Evolutionary conservation across 2,888 invertebrate genomes (phyloP), one percentile per base, ranked within the genome.

Genomic region (Stenchaetothrips biformis): DNA sequence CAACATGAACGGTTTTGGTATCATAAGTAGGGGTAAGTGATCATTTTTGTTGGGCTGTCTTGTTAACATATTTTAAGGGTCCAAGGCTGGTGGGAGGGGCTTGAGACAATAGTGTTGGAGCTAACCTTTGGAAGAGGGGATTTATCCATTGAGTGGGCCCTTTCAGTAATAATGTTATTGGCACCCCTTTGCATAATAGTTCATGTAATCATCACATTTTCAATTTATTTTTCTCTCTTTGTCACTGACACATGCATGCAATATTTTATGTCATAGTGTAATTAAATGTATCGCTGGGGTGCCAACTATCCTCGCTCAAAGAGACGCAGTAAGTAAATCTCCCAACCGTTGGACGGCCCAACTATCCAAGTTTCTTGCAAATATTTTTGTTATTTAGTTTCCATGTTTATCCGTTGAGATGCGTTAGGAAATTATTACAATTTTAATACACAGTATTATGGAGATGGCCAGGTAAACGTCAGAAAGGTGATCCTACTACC

Each of bases 21-120:
- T 74, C 25, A 11, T 25, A 74, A 74, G 67, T 74, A 74, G 67
- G 67, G 25, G 67, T 74, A 74, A 74, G 67, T 74, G 67, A 25
- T 74, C 25, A 74, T 74, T 74, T 74, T 74, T 74, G 67, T 25
- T 25, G 67, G 11, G 25, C 25, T 21, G 67, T 74, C 67, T 74
- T 74, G 67, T 74, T 25, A 74, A 74, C 67, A 74, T 74, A 25
- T 21, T 11, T 21, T 21, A 25, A 74, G 67, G 67, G 67, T 74
- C 67, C 67, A 74, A 74, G 67, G 67, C 67, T 74, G 67, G 67
- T 25, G 21, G 25, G 67, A 74, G 67, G 67, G 67, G 67, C 67
- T 74, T 74, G 67, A 74, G 67, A 74, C 67, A 74, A 74, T 74
- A 74, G 67, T 74, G 67, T 74, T 74, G 67, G 67, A 74, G 67